These are phyloP conservation scores for Acanthacorydalis orientalis DNA, from an alignment of 2,888 invertebrate genomes.

Conservation along the genomic window DNA sequence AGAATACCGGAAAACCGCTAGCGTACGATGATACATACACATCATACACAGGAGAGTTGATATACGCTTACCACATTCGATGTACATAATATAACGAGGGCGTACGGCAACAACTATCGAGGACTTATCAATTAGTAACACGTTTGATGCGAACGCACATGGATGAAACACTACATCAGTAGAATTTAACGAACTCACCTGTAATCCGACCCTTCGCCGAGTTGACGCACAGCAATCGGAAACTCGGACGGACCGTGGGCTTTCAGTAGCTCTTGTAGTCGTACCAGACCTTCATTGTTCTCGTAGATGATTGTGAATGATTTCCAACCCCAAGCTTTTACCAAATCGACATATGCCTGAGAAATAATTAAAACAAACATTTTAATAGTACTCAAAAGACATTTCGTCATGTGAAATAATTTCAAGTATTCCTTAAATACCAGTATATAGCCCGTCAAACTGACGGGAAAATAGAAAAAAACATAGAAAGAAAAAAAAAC, in stretches of 20 bases:
- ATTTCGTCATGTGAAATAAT: no score
- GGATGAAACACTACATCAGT: neutral
- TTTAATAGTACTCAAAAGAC: no score
- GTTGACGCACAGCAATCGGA: slow-evolving; percentile 68
- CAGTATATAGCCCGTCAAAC: no score
- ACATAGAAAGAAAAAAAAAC: no score
- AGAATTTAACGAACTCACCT: slow-evolving; percentile 34
- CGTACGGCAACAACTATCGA: neutral
- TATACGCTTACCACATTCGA: no score
- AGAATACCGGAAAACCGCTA: no score
- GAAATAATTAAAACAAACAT: slow-evolving; percentile 9
- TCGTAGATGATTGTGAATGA: slow-evolving; percentile 95
- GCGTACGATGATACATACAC: no score
- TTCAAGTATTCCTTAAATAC: no score
- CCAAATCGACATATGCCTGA: slow-evolving; percentile 81
- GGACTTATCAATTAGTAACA: neutral
- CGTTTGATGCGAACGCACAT: no score
- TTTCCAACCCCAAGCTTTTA: slow-evolving; percentile 84
- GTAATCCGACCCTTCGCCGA: slow-evolving; percentile 71
- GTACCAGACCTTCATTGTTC: slow-evolving; percentile 80
- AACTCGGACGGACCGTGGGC: slow-evolving; percentile 72
- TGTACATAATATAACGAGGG: no score
- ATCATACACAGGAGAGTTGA: no score
- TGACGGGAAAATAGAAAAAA: no score
- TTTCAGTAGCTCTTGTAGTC: slow-evolving; percentile 74